Percentiles rank a stretch among this genome's conserved stretches.
Conservation (phyloP, 2,888 invertebrate species). For the Papilio gigon region DNA sequence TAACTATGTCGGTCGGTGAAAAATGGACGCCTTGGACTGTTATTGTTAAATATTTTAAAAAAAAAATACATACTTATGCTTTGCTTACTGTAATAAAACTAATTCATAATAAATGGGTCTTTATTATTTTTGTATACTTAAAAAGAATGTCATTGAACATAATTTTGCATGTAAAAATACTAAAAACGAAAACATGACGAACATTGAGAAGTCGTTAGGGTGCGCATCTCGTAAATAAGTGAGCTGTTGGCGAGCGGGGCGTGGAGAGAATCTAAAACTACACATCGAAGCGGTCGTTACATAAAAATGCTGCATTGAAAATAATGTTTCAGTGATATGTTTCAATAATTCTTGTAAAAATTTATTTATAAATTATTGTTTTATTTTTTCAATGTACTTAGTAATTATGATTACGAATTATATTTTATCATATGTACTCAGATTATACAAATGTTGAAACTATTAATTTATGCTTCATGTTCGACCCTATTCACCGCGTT, state of each 20-base stretch:
- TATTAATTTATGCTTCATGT: conserved; percentile 12
- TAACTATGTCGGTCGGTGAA: too few relatives aligned
- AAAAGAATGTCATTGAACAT: not conserved
- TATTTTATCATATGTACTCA: not conserved
- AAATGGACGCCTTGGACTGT: not conserved
- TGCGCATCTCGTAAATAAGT: conserved; percentile 75
- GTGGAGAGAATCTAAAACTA: conserved; percentile 70
- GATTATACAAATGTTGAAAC: not conserved
- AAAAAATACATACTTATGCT: too few relatives aligned
- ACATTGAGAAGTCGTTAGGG: conserved; percentile 66
- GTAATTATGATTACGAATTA: not conserved
- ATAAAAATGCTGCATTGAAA: conserved; percentile 39
- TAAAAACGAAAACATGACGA: conserved; percentile 37
- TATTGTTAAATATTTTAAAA: too few relatives aligned
- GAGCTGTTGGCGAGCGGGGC: conserved; percentile 72
- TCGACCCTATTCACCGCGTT: conserved; percentile 14
- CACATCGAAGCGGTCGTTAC: conserved; percentile 33
- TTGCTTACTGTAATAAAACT: too few relatives aligned
- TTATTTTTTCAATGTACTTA: not conserved
- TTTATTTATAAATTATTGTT: not conserved
- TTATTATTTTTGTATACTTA: too few relatives aligned
- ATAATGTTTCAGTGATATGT: not conserved
- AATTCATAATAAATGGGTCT: too few relatives aligned
- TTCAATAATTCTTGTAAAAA: not conserved
- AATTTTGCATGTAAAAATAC: not conserved